Evolutionary conservation across 2,113 vertebrate genomes (phyloP).

Genomic region (Upupa epops): DNA sequence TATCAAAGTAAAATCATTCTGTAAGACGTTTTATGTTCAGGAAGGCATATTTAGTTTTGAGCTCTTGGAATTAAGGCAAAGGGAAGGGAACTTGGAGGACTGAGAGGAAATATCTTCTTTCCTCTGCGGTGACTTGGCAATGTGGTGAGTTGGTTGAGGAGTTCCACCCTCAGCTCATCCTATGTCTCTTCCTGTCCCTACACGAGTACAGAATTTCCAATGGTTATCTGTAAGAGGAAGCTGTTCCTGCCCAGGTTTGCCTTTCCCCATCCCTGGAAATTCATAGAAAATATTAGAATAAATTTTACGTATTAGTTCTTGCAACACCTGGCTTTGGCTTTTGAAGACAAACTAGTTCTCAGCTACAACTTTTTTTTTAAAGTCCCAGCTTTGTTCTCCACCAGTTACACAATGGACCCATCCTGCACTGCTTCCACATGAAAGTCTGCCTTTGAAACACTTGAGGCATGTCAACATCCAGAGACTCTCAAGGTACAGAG

Average conservation of each 20-base stretch:
- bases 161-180: not conserved
- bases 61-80: not conserved
- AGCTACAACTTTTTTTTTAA: not conserved
- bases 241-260: not conserved
- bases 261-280: not conserved
- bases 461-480: not conserved
- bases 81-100: not conserved
- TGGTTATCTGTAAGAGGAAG: not conserved
- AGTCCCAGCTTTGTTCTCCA: not conserved
- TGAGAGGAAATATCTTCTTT: not conserved
- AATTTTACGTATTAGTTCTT: not conserved
- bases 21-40: not conserved
- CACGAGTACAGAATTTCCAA: not conserved
- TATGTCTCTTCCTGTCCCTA: not conserved
- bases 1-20: not conserved
- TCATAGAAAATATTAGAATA: not conserved
- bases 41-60: not conserved
- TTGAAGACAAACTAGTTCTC: not conserved
- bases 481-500: constrained; percentile 34
- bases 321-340: not conserved
- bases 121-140: not conserved
- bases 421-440: constrained; percentile 14
- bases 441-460: not conserved
- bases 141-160: not conserved
- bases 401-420: not conserved